Percentiles rank a stretch among this genome's conserved stretches.
These are phyloP conservation scores for Cyprinodon diabolis DNA, from an alignment of 2,797 vertebrate genomes.

Conservation along the genomic window DNA sequence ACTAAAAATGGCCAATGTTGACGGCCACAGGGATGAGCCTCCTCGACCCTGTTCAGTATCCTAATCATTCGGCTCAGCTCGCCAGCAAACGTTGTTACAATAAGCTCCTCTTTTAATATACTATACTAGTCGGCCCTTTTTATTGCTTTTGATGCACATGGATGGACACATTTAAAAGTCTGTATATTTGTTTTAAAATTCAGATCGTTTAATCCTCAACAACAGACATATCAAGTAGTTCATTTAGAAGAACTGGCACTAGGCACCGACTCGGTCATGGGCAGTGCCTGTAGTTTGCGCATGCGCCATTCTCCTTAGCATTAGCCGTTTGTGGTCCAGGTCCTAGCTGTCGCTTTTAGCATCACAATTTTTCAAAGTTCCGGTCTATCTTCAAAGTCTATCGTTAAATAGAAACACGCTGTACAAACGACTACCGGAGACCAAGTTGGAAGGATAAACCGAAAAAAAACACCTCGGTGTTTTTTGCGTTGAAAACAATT, in stretches of 20 bases:
- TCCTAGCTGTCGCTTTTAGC: slow-evolving; percentile 49
- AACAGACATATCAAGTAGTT: background rate
- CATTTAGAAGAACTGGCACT: background rate
- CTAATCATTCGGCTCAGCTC: background rate
- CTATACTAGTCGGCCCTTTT: background rate
- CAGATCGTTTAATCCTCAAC: too few species aligned
- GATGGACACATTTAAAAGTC: background rate
- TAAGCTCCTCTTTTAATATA: background rate
- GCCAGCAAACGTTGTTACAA: background rate
- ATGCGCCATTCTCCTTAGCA: slow-evolving; percentile 52
- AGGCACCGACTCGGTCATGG: background rate
- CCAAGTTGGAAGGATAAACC: slow-evolving; percentile 20
- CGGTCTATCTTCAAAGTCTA: background rate
- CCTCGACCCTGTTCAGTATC: background rate
- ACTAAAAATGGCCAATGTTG: slow-evolving; percentile 39
- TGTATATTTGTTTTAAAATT: background rate
- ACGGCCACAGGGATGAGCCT: background rate
- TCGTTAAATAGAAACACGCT: background rate
- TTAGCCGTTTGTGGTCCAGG: slow-evolving; percentile 50
- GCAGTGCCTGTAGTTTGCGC: slow-evolving; percentile 46
- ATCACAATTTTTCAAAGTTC: slow-evolving; percentile 6
- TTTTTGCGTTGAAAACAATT: slow-evolving; percentile 67
- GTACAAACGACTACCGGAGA: background rate
- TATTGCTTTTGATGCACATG: background rate
- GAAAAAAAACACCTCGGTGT: slow-evolving; percentile 18